Percentiles rank a stretch among this genome's conserved stretches.
phyloP scores from a whole-genome alignment of 2,113 vertebrate genomes.

The Blennius ocellaris region DNA sequence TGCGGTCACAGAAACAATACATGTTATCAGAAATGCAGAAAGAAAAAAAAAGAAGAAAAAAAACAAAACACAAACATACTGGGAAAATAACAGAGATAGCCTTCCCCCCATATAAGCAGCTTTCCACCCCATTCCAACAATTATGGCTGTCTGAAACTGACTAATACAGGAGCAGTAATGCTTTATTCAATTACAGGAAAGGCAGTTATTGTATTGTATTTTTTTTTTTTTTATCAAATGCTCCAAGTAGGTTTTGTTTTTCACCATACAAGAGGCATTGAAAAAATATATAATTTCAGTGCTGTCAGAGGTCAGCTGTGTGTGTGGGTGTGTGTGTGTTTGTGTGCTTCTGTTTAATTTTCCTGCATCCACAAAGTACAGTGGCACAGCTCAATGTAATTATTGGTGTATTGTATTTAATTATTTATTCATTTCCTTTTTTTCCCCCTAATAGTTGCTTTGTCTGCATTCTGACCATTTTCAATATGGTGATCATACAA shows the following conservation, averaged over 20 bases:
- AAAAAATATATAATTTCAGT: conserved; percentile 24
- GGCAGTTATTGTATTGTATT: conserved; percentile 18
- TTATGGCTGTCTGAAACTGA: conserved; percentile 20
- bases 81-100: conserved; percentile 63
- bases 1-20: conserved; percentile 73
- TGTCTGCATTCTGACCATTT: conserved; percentile 54
- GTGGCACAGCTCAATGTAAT: conserved; percentile 29
- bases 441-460: conserved; percentile 70
- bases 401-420: conserved; percentile 52
- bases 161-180: conserved; percentile 25
- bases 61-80: conserved; percentile 75
- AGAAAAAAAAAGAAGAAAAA: conserved; percentile 76
- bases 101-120: conserved; percentile 1
- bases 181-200: conserved; percentile 23
- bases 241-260: conserved; percentile 31
- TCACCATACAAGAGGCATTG: conserved; percentile 28
- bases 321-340: conserved; percentile 8
- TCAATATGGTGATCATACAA: conserved; percentile 72
- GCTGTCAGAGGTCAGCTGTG: conserved; percentile 17
- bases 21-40: conserved; percentile 77
- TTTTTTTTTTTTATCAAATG: conserved; percentile 43
- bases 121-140: not conserved
- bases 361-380: conserved; percentile 13
- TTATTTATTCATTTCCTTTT: conserved; percentile 44
- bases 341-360: not conserved